Conservation (phyloP, 2,888 invertebrate species). For the Ophraella communa region DNA sequence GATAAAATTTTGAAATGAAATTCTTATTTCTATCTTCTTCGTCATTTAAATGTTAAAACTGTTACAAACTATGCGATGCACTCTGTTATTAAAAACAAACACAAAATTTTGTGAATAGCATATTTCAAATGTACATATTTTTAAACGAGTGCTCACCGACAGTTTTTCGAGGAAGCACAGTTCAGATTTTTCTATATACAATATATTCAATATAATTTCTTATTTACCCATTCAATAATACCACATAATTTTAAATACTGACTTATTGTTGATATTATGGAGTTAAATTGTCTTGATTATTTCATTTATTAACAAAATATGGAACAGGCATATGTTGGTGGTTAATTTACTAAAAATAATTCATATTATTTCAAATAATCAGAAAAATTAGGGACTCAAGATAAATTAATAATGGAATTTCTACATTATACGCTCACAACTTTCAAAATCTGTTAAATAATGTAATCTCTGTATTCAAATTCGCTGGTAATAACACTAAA, state of each 20-base stretch:
- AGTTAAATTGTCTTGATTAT: too few species aligned
- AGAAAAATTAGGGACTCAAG: too few species aligned
- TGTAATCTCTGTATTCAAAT: too few species aligned
- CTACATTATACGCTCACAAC: too few species aligned
- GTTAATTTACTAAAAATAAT: too few species aligned
- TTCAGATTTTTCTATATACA: conserved; percentile 29
- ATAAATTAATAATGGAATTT: too few species aligned
- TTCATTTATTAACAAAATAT: too few species aligned
- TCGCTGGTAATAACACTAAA: too few species aligned
- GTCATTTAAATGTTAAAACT: conserved; percentile 1
- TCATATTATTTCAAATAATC: too few species aligned
- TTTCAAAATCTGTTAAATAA: too few species aligned
- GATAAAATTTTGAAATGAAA: conserved; percentile 1
- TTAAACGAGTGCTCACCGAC: conserved; percentile 35
- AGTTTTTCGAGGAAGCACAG: conserved; percentile 37
- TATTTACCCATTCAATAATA: neutral
- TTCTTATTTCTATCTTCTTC: conserved; percentile 11
- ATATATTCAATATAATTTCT: conserved; percentile 1
- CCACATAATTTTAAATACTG: too few species aligned
- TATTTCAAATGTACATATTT: conserved; percentile 13
- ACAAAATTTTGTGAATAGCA: conserved; percentile 6
- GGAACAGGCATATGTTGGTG: too few species aligned
- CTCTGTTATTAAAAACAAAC: conserved; percentile 1
- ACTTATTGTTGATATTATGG: neutral
- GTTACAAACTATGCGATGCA: conserved; percentile 15